Base-by-base conservation (phyloP, 2,113 vertebrate species). In the Otocyon megalotis region DNA sequence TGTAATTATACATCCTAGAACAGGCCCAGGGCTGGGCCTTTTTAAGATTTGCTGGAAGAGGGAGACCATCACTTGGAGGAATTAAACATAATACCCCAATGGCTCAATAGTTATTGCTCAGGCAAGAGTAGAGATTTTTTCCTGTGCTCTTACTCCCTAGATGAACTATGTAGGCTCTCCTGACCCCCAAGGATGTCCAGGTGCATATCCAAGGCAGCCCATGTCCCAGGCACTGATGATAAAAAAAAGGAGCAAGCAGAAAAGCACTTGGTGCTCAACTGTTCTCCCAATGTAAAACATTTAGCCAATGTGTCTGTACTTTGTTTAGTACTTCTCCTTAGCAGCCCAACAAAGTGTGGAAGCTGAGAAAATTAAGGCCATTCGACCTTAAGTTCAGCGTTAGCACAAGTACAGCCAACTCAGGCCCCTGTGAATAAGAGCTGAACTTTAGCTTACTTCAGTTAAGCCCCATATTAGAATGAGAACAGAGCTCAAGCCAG, bases 91-190 rank as follows among this genome's bases (percentile, higher is more conserved):
- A 50, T 53, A 19, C n/a, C 32, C n/a, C 9, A 35, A 12, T 24
- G 16, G 5, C 10, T 5, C 10, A 26, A 20, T 26, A 19, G 4
- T 35, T 30, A 37, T 35, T 24, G 32, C 24, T 69, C 32, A 22
- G 15, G 26, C 0, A 37, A 32, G 19, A 60, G 54, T 16, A n/a
- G 26, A 1, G 12, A 2, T 7, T n/a, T 14, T 30, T 11, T 12
- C 28, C 8, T 82, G 22, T 22, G 9, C 16, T 69, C 32, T 43
- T 37, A 15, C 30, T n/a, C 20, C 16, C 24, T 56, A 20, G 37
- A 9, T 11, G 4, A 37, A 50, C 2, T 24, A 6, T 50, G 43
- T 8, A 11, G 3, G 5, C 30, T 85, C 32, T 86, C 26, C n/a
- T 20, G 67, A 35, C 3, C 13, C 58, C 35, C 50, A 15, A 8